These are phyloP conservation scores for Lepus timidus DNA, from an alignment of 2,113 vertebrate species.

Conservation along the genomic window DNA sequence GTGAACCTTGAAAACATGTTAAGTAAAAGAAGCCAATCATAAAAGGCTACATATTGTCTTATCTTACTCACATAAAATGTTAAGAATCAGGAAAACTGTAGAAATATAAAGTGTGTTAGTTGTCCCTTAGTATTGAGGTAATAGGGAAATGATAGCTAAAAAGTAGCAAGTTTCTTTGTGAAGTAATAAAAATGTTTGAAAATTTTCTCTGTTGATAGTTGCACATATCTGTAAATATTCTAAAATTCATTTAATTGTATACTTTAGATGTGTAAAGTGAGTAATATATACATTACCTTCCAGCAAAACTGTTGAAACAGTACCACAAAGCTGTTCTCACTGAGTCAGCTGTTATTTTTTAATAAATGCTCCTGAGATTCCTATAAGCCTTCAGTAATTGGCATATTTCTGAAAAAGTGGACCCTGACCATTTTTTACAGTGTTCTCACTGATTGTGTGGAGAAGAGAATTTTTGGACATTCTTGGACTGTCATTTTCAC, in stretches of 20 bases:
- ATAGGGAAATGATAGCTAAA: not conserved
- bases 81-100: not conserved
- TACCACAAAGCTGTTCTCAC: not conserved
- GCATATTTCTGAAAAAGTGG: not conserved
- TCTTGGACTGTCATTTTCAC: not conserved
- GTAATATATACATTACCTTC: not conserved
- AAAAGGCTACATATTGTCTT: not conserved
- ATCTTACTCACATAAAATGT: not conserved
- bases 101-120: not conserved
- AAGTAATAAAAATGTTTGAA: slow-evolving; percentile 11
- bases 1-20: not conserved
- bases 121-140: not conserved
- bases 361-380: not conserved
- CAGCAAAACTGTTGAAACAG: not conserved
- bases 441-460: not conserved
- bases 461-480: not conserved
- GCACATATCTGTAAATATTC: not conserved
- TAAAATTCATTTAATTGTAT: not conserved
- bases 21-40: not conserved
- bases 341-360: not conserved
- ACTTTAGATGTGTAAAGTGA: not conserved
- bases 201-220: not conserved
- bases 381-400: not conserved
- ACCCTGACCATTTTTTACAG: not conserved
- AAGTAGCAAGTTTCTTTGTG: not conserved